Conservation (phyloP, 2,888 invertebrate genomes). For the Sussaba pulchella region DNA sequence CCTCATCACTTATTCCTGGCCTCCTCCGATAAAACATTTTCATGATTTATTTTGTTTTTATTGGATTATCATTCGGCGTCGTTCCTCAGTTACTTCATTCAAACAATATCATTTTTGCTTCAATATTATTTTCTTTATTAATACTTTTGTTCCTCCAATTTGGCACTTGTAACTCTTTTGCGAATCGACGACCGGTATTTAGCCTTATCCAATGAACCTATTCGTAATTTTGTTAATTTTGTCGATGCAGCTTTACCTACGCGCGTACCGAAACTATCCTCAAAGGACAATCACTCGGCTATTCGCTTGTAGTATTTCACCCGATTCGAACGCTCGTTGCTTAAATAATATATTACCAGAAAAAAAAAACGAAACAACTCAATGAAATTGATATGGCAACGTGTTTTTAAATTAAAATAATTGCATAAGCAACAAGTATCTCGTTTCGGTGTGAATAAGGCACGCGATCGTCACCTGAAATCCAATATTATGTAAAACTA, state of each 20-base stretch:
- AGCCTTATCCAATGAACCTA: slow-evolving; percentile 4
- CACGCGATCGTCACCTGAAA: slow-evolving; percentile 56
- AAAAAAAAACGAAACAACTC: background rate
- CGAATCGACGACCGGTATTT: background rate
- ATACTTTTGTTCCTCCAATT: background rate
- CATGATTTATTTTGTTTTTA: slow-evolving; percentile 48
- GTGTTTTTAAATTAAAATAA: background rate
- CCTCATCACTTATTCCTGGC: slow-evolving; percentile 16
- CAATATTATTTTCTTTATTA: background rate
- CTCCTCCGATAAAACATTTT: slow-evolving; percentile 7
- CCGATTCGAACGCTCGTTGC: slow-evolving; percentile 53
- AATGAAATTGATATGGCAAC: background rate
- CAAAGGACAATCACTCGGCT: slow-evolving; percentile 63
- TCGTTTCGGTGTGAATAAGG: slow-evolving; percentile 30
- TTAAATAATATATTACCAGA: slow-evolving; percentile 8
- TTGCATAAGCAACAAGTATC: slow-evolving; percentile 27
- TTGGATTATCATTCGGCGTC: slow-evolving; percentile 21
- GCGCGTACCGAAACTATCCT: slow-evolving; percentile 58
- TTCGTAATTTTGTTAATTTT: background rate
- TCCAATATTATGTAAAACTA: slow-evolving; percentile 28
- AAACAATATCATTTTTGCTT: slow-evolving; percentile 1
- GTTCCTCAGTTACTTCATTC: slow-evolving; percentile 27
- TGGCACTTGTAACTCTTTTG: slow-evolving; percentile 1
- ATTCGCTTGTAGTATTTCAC: slow-evolving; percentile 54
- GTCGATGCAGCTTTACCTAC: slow-evolving; percentile 10